Evolutionary conservation across 2,797 vertebrate genomes (phyloP), one percentile per base, ranked within the genome.

Genomic region (Ataeniobius toweri): DNA sequence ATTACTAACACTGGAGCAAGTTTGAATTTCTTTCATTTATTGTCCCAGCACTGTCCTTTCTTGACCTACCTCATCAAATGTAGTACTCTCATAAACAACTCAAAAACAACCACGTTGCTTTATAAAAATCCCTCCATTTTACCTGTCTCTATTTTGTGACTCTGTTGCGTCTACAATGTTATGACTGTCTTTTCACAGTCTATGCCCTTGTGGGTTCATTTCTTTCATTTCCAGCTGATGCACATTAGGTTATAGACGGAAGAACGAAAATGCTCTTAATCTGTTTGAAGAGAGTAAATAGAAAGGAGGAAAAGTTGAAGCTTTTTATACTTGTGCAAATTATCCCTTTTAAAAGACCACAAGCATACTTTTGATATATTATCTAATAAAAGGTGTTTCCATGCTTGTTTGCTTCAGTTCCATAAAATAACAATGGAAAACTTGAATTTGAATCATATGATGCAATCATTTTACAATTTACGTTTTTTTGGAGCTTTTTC

Each of bases 181-280:
- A 72, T 31, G 70, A 71, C 70, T 71, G 51, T 36, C 70, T 72
- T 18, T 55, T 36, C 20, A 22, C 70, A 55, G 50, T 72, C 50
- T 39, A 6, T 72, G 39, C 22, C 65, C 65, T 68, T 68, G 39
- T 18, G 41, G 41, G 24, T 48, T 69, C 44, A 48, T 69, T 69
- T 69, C 24, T 69, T 46, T 69, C 1, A 69, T 46, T 46, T 46
- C 41, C 2, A 16, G 13, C 41, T 46, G 22, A 69, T 26, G 24
- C 14, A 46, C 5, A n/a, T 6, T 3, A 69, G 41, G 24, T n/a
- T 46, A 14, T 26, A 28, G 41, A 48, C 41, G 26, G 41, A 46
- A 69, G 18, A 67, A 67, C 8, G 26, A 7, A 69, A n/a, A 26
- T 14, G 41, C 41, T 46, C 12, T 69, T 46, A 16, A 44, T 69